Evolutionary conservation across 1,140 invertebrate genomes (phyloP).

Genomic region (Telenomus remus): DNA sequence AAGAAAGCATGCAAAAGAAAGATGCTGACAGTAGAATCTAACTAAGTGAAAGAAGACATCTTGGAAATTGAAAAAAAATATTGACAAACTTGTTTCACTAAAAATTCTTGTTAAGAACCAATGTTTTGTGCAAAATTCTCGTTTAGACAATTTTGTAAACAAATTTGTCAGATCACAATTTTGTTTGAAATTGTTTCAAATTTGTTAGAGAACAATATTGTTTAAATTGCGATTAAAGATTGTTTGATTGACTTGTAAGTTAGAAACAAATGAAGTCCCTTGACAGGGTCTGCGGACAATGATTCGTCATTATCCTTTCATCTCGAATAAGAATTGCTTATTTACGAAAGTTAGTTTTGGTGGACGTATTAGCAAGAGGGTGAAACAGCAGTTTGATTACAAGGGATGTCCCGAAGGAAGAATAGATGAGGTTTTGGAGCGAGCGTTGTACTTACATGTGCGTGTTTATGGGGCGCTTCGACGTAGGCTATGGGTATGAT

Average conservation of each 20-base stretch:
- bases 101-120: no score
- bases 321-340: slow-evolving; percentile 15
- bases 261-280: neutral
- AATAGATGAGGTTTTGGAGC: slow-evolving; percentile 8
- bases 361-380: slow-evolving; percentile 20
- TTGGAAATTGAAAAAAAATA: no score
- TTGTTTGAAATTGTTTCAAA: no score
- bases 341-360: slow-evolving; percentile 25
- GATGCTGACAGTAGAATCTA: slow-evolving; percentile 27
- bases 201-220: slow-evolving; percentile 17
- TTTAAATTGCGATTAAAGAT: no score
- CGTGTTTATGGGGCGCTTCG: slow-evolving; percentile 78
- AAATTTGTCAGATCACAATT: no score
- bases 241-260: no score
- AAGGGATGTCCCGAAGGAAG: slow-evolving; percentile 28
- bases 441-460: slow-evolving; percentile 66
- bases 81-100: no score
- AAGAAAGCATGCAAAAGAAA: slow-evolving; percentile 61
- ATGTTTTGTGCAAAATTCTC: no score
- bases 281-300: slow-evolving; percentile 11
- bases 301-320: slow-evolving; percentile 23
- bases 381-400: slow-evolving; percentile 27
- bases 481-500: slow-evolving; percentile 89
- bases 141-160: no score
- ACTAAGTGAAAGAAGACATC: neutral